Base-by-base conservation (phyloP, 1,140 invertebrate genomes). In the Drosophila nebulosa region DNA sequence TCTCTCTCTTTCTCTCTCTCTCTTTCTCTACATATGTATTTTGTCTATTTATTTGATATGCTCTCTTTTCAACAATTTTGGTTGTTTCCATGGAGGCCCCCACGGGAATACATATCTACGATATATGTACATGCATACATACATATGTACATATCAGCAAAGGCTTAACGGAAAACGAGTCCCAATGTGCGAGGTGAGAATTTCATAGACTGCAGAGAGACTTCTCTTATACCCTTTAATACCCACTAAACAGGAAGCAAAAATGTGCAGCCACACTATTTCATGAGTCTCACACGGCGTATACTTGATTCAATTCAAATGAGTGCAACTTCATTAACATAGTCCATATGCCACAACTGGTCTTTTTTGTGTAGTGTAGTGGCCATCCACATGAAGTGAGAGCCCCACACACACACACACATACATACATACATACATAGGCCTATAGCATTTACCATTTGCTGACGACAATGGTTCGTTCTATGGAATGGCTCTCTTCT, bases 391-490 rank as follows among this genome's bases (percentile, higher is more conserved):
- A 71, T 64, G 35, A 36, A 36, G 46, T 46, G 42, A 56, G 73
- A 50, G 73, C 67, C 66, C 61, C 72, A 42, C 36, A n/a, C 57
- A n/a, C n/a, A n/a, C n/a, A n/a, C n/a, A n/a, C n/a, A n/a, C n/a
- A n/a, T n/a, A n/a, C n/a, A n/a, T n/a, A n/a, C n/a, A n/a, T n/a
- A n/a, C n/a, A n/a, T n/a, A n/a, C n/a, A 74, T 39, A 74, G 71
- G 70, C 70, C 71, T 61, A 32, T 32, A 32, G 10, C 30, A 32
- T 32, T 32, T 32, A 63, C 16, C 39, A 46, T 46, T 46, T 36
- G 71, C 64, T 75, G 71, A 75, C 73, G 71, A 69, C 73, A 75
- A 75, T 75, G 64, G 42, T 57, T 74, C 39, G 42, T 57, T 74
- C 39, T 70, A 63, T 70, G 21, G 42, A 64, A 46, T 55, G 52